Conservation (phyloP, 2,113 vertebrate genomes). For the Isurus oxyrinchus region DNA sequence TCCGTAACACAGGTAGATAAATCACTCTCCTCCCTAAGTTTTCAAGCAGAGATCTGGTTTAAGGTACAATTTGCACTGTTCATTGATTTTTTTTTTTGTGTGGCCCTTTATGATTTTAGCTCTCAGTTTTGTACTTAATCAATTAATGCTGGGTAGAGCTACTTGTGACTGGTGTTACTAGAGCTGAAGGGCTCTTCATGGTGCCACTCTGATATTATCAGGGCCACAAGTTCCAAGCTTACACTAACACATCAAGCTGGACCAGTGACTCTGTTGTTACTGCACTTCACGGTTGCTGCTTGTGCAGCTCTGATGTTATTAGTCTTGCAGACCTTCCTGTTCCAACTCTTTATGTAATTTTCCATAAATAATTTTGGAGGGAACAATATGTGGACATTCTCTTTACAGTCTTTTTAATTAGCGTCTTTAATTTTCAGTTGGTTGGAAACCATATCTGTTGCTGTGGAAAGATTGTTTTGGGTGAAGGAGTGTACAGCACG, state of each 20-base stretch:
- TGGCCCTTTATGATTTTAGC: neutral
- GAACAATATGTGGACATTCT: neutral
- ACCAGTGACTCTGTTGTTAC: neutral
- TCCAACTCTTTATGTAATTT: neutral
- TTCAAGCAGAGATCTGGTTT: neutral
- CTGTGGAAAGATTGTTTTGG: neutral
- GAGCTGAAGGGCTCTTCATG: neutral
- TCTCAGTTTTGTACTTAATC: neutral
- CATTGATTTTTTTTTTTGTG: neutral
- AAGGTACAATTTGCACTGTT: neutral
- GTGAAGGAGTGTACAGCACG: neutral
- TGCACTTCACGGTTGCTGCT: neutral
- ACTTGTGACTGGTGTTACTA: neutral
- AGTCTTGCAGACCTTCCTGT: neutral
- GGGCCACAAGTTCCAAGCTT: neutral
- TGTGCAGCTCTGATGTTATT: neutral
- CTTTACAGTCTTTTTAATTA: neutral
- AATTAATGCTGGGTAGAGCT: neutral
- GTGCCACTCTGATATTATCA: slow-evolving; percentile 20
- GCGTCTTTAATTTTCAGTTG: neutral
- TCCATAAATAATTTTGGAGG: neutral
- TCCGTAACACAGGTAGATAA: neutral
- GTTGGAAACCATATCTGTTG: neutral
- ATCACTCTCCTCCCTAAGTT: neutral
- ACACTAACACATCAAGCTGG: neutral